Base-by-base conservation (phyloP, 1,140 invertebrate genomes). In the Halictus rubicundus region DNA sequence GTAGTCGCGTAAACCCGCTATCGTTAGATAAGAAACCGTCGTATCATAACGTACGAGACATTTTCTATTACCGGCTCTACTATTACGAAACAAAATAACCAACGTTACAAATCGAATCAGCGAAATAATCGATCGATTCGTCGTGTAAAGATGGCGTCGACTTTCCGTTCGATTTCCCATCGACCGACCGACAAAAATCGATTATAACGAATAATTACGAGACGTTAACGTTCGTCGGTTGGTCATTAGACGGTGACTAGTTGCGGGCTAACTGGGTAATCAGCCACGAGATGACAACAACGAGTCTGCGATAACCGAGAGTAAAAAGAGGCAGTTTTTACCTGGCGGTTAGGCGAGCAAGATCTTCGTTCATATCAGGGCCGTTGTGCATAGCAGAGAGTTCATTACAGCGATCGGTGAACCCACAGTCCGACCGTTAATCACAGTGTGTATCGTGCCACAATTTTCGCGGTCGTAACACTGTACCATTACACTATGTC, bases 11-110 rank as follows among this genome's bases (percentile, higher is more conserved):
- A 19, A 64, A 19, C 23, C 3, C 32, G 21, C 16, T 32, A 25
- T 46, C 54, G 19, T 68, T 68, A 75, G 37, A 23, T 75, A 75
- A 75, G 57, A 75, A 37, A 68, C 57, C 37, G 19, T 12, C 0
- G 2, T 42, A 39, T 57, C 49, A n/a, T n/a, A 57, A 42, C 39
- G n/a, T 42, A n/a, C 8, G 9, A 25, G 65, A 21, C 42, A 39
- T 49, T 61, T 46, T 7, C 37, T 46, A 46, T 23, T 63, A 23
- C 12, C n/a, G 19, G n/a, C n/a, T n/a, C n/a, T n/a, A n/a, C n/a
- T n/a, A n/a, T 73, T 19, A 63, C 23, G 12, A 14, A 32, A 32
- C 32, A 32, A 32, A 32, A 32, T 32, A 3, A 32, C 1, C 32
- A 32, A 32, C 32, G 32, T 4, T 32, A 5, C 32, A 32, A 32